These are phyloP conservation scores for Chloropsis hardwickii DNA, from an alignment of 2,113 vertebrate genomes.

Conservation along the genomic window DNA sequence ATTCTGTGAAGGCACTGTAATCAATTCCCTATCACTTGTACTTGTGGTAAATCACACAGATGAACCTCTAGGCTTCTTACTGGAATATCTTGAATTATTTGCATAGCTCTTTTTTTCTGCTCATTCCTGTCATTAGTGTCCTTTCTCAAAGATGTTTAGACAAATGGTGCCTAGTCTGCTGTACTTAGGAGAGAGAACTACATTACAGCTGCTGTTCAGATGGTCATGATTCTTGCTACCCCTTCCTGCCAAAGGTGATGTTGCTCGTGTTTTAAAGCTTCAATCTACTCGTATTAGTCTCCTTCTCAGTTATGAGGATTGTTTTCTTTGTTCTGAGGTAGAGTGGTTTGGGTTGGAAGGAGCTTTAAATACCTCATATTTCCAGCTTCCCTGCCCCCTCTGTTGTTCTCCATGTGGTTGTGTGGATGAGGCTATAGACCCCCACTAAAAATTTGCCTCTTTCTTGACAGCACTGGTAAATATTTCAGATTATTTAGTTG, in stretches of 20 bases:
- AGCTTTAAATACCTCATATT: neutral
- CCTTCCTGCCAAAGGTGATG: neutral
- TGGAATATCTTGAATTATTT: neutral
- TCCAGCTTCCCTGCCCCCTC: neutral
- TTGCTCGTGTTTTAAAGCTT: neutral
- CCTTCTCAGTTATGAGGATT: neutral
- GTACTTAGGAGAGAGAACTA: neutral
- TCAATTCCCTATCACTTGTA: neutral
- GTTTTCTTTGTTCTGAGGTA: neutral
- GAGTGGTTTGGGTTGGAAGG: neutral
- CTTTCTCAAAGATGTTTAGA: neutral
- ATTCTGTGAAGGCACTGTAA: neutral
- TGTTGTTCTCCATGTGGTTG: neutral
- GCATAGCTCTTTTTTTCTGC: neutral
- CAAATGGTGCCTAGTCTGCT: neutral
- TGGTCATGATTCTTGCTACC: neutral
- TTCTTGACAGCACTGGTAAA: neutral
- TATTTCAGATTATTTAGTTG: neutral
- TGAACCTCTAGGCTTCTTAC: neutral
- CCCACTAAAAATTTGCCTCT: neutral
- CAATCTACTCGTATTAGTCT: accelerated
- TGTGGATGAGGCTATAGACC: neutral
- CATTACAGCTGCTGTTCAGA: neutral
- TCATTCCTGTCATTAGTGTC: neutral
- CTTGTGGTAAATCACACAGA: neutral